Evolutionary conservation across 2,113 vertebrate species (phyloP).

Genomic region (Lepus europaeus): DNA sequence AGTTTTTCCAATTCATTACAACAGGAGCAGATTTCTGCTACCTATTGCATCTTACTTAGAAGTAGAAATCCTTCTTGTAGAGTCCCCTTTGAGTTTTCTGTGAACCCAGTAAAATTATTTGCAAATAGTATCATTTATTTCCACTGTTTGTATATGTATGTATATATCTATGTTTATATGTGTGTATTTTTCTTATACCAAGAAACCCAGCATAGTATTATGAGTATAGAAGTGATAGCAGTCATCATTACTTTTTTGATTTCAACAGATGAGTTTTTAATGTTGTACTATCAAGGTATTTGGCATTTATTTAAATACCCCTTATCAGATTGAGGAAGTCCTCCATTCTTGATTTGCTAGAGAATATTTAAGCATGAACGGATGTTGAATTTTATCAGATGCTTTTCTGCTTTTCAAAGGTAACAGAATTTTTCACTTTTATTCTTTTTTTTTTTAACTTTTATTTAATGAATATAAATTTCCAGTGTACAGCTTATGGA

Average conservation of each 20-base stretch:
- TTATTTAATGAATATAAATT: too few relatives aligned
- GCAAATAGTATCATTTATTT: conserved; percentile 12
- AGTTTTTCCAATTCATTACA: background rate
- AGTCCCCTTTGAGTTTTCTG: conserved; percentile 13
- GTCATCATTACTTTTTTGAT: background rate
- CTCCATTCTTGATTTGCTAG: background rate
- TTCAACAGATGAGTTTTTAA: background rate
- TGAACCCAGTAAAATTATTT: background rate
- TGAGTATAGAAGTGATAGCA: background rate
- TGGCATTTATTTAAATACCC: conserved; percentile 17
- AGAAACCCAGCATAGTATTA: background rate
- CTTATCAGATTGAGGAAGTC: conserved; percentile 19
- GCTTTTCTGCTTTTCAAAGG: conserved; percentile 15
- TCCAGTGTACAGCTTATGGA: too few relatives aligned
- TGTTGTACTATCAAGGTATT: background rate
- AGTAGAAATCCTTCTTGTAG: background rate
- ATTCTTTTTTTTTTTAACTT: too few relatives aligned
- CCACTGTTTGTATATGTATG: too few relatives aligned
- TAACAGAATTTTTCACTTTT: background rate
- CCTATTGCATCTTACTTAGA: background rate
- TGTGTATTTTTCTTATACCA: background rate
- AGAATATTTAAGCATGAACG: background rate
- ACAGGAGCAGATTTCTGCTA: background rate
- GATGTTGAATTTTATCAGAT: conserved; percentile 7
- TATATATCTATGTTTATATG: background rate